Conservation (phyloP, 2,113 vertebrate genomes). For the Brachypodius melanocephalos region DNA sequence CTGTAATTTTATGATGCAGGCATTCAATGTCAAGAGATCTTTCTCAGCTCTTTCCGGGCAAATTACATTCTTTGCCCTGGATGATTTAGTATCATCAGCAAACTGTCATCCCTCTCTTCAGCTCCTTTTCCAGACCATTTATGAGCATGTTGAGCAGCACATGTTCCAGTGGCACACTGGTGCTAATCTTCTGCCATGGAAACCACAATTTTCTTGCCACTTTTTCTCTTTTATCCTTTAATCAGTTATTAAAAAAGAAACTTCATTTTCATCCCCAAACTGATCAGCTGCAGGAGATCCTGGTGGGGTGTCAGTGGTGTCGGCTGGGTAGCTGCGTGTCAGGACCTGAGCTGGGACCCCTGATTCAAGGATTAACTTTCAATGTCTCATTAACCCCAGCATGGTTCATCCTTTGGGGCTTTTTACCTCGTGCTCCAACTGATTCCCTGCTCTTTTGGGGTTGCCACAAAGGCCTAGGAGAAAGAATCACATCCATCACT, state of each 20-base stretch:
- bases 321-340: background rate
- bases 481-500: background rate
- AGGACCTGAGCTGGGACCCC: background rate
- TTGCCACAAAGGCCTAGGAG: background rate
- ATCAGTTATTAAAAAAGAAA: background rate
- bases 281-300: background rate
- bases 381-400: background rate
- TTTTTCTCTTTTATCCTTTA: background rate
- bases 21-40: slow-evolving; percentile 25
- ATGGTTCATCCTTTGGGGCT: background rate
- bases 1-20: background rate
- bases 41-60: slow-evolving; percentile 30
- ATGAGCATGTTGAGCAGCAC: slow-evolving; percentile 21
- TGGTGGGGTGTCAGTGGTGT: background rate
- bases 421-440: background rate
- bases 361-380: background rate
- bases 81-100: slow-evolving; percentile 49
- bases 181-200: background rate
- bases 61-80: slow-evolving; percentile 34
- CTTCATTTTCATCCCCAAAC: background rate
- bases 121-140: slow-evolving; percentile 62
- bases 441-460: background rate
- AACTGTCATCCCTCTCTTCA: slow-evolving; percentile 33
- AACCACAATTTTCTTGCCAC: background rate
- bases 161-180: background rate